Evolutionary conservation across 2,113 vertebrate species (phyloP), one percentile per base, ranked within the genome.

Genomic region (Quiscalus mexicanus): DNA sequence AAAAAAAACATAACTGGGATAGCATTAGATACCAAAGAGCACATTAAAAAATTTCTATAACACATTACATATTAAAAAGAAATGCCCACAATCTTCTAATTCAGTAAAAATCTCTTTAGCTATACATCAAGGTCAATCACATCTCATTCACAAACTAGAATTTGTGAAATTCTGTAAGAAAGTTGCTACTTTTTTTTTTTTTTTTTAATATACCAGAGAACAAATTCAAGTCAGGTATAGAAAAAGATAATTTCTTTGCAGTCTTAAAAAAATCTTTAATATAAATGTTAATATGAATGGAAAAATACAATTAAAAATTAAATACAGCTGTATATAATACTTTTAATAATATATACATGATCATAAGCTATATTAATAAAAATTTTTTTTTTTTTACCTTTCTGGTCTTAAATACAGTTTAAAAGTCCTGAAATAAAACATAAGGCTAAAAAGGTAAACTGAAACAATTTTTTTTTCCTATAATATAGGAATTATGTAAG

Each of bases 41-140:
- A 64, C 49, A 22, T 30, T 12, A 4, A 42, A 50, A 49, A 52
- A 41, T 49, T 2, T 10, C 3, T 35, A 7, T 10, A 49, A 59
- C 27, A 2, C 1, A 41, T 37, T 73, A 24, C 0, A 31, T 56
- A 35, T 22, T 31, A 9, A n/a, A 63, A 41, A 9, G 9, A 28
- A 16, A 41, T 33, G 2, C 6, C 10, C 9, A 30, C 7, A 28
- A 13, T 2, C 3, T 59, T 74, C 24, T 74, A 47, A 45, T 75
- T 35, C 2, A 50, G 9, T 33, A 27, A 84, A 82, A 84, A 70
- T 14, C 2, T 4, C 2, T 15, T 70, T 71, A 45, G 4, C 28
- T 37, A 30, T 37, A 9, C 8, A 3, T 37, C 56, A 59, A 87
- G 30, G 23, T 70, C 39, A 78, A 28, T n/a, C 47, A 25, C 2